phyloP scores from a whole-genome alignment of 2,113 vertebrate genomes.

The Oceanites oceanicus region DNA sequence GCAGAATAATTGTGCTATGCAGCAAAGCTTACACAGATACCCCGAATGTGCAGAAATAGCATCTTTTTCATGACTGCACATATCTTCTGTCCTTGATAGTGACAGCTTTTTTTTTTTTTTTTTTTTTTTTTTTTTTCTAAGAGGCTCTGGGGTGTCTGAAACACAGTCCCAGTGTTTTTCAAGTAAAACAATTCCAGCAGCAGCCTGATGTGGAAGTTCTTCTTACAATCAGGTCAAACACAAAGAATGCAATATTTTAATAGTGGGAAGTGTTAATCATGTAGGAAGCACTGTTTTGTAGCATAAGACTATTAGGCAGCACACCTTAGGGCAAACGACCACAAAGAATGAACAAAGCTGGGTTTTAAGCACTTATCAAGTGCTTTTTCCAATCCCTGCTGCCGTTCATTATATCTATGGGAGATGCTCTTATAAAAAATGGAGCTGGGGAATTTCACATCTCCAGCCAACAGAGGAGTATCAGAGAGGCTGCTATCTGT shows the following conservation, averaged over 20 bases:
- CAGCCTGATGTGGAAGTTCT: not conserved
- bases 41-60: not conserved
- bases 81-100: not conserved
- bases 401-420: not conserved
- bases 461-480: not conserved
- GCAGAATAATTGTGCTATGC: not conserved
- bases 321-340: not conserved
- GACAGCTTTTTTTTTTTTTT: not conserved
- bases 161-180: not conserved
- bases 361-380: not conserved
- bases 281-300: not conserved
- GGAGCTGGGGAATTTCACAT: conserved; percentile 1
- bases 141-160: not conserved
- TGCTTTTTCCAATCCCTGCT: not conserved
- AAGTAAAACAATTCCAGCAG: not conserved
- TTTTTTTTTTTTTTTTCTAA: not conserved
- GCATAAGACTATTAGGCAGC: not conserved
- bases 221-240: not conserved
- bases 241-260: not conserved
- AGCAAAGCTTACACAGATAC: not conserved
- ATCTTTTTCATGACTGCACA: not conserved
- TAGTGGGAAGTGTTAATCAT: not conserved
- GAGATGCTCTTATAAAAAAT: not conserved
- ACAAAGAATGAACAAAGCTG: not conserved
- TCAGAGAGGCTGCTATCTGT: not conserved